A percentile compares a stretch with the other conserved stretches of the same genome.
Conservation (phyloP, 2,797 vertebrate species). For the Rhabdomys pumilio region DNA sequence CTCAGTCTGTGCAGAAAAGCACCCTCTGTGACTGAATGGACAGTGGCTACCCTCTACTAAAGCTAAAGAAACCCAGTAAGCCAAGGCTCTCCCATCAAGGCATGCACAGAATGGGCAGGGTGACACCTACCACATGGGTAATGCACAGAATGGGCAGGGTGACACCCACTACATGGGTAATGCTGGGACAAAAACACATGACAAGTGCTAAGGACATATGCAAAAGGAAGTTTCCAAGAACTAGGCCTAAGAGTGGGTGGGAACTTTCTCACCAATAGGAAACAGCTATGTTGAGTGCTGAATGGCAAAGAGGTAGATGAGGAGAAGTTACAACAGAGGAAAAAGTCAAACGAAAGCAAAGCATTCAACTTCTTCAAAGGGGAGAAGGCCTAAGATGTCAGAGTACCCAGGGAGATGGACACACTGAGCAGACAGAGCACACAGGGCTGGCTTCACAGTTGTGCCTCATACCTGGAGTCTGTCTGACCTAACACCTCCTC, state of each 20-base stretch:
- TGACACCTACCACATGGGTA: background rate
- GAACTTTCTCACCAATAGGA: background rate
- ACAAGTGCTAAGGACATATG: background rate
- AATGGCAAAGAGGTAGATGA: conserved; percentile 24
- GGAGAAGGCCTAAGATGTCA: background rate
- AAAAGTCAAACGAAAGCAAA: background rate
- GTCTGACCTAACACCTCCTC: background rate
- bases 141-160: background rate
- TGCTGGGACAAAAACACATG: background rate
- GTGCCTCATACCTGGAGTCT: background rate
- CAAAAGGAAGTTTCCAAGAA: background rate
- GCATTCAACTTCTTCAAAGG: background rate
- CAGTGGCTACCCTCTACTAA: background rate
- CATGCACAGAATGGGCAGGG: background rate
- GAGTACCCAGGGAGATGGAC: background rate
- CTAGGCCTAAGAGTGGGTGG: background rate
- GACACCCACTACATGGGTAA: background rate
- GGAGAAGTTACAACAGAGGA: background rate
- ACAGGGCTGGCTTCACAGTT: background rate
- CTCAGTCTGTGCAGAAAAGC: background rate
- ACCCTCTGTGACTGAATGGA: conserved; percentile 27
- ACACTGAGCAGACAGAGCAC: background rate
- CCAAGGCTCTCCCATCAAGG: background rate
- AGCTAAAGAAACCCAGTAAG: background rate
- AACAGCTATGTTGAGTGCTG: background rate